Base-by-base conservation (phyloP, 2,888 invertebrate species). In the Acrocera orbiculus region DNA sequence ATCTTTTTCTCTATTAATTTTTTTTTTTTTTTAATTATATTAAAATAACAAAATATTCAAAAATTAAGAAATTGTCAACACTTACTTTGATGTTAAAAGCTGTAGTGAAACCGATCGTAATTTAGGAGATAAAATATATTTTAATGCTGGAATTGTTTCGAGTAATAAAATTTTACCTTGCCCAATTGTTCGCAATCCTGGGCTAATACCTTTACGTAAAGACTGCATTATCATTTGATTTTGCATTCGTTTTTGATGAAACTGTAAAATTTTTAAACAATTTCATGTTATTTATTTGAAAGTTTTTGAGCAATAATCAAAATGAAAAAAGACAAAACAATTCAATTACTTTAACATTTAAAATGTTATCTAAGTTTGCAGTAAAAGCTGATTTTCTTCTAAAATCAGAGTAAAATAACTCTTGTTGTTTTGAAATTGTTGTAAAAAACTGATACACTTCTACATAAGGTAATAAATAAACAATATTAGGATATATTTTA, bases 61-160 rank as follows among this genome's bases (percentile, higher is more conserved):
- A 11, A 13, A 5, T 7, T 10, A 14, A 27, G 9, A 24, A 19
- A 5, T 15, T 1, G n/a, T n/a, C n/a, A n/a, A n/a, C 10, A 34
- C 50, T 44, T 41, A 59, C 58, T 55, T 61, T 24, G 50, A 49
- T 1, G 58, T 53, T 28, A 61, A 37, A 32, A 61, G 43, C 36
- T 61, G 58, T 29, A 53, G 42, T 6, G 61, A 57, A 30, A 83
- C 82, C 0, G 83, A 77, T 31, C 86, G 64, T 26, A 89, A 61
- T 14, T 64, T 61, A 0, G 89, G 89, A 32, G 74, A 68, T 29
- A 89, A 64, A 32, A 89, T 67, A 35, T 71, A 65, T 3, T 76
- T 66, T 29, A 89, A 51, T 23, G 76, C 55, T 0, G 89, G 82
- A 34, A 85, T 51, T 1, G 79, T 57, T 46, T 89, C 86, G 24